Evolutionary conservation across 2,797 vertebrate species (phyloP).

Genomic region (Remorina albescens): DNA sequence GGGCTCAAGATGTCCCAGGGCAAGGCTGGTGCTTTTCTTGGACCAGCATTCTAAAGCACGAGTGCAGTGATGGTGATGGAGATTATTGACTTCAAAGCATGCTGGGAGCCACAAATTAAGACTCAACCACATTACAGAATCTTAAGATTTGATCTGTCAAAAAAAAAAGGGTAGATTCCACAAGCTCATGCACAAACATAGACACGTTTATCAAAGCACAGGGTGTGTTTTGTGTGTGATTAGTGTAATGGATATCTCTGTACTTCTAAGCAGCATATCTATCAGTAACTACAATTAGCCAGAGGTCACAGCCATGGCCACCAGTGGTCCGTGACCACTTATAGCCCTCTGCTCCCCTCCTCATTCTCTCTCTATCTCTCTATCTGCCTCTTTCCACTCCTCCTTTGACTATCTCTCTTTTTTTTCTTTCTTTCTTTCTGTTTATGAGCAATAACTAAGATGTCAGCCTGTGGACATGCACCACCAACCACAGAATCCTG

Average conservation of each 20-base stretch:
- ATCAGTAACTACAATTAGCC: conserved; percentile 78
- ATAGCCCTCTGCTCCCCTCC: conserved; percentile 40
- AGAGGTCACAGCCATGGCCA: conserved; percentile 75
- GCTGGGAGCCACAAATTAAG: conserved; percentile 37
- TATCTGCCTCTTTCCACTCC: conserved; percentile 29
- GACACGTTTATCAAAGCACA: conserved; percentile 17
- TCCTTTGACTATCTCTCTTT: conserved; percentile 24
- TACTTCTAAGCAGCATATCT: conserved; percentile 68
- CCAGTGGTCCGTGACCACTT: conserved; percentile 66
- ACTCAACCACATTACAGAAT: conserved; percentile 63
- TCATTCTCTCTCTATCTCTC: conserved; percentile 9
- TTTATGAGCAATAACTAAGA: conserved; percentile 47
- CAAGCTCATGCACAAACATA: conserved; percentile 25
- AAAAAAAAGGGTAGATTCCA: conserved; percentile 58
- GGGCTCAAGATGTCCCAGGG: conserved; percentile 54
- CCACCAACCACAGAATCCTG: conserved; percentile 52
- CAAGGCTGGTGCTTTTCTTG: conserved; percentile 71
- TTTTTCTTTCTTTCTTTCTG: too few species aligned
- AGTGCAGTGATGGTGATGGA: conserved; percentile 65
- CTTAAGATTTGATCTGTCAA: conserved; percentile 64
- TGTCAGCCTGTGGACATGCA: conserved; percentile 48
- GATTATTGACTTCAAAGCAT: conserved; percentile 76
- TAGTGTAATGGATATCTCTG: conserved; percentile 70
- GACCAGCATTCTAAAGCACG: conserved; percentile 57
- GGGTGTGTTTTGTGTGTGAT: conserved; percentile 51